Evolutionary conservation across 2,797 vertebrate genomes (phyloP), one percentile per base, ranked within the genome.

Genomic region (Oryzias dopingdopingensis): DNA sequence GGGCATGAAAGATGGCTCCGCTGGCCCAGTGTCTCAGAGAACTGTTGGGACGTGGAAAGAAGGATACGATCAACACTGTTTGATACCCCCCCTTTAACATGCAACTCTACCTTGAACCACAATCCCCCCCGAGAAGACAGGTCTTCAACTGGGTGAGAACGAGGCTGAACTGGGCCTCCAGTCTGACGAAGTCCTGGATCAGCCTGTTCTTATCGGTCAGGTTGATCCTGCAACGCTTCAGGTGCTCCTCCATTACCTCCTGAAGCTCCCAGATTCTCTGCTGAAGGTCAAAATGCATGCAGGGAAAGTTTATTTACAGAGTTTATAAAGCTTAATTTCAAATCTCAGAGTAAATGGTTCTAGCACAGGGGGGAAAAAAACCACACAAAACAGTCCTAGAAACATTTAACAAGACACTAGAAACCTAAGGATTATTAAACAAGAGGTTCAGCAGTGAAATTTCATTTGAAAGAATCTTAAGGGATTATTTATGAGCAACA

Each of bases 231-330:
- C 79, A 84, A 55, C 90, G 86, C 60, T 91, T 91, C 71, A 91
- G 74, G 66, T 88, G 89, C 72, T 91, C 90, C 80, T 90, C 90
- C 80, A 89, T 88, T 54, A 86, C 56, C 59, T 87, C 83, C 75
- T 88, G 86, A 7, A 90, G 87, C 74, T 89, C 87, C 56, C 50
- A 65, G 14, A 86, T 71, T 59, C 67, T 79, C 71, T 88, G 75
- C 60, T 70, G 44, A 15, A 67, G 22, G 32, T 4, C 20, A 0
- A 42, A 14, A 53, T 16, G 18, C 37, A 66, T 40, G 2, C 18
- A 67, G 23, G 5, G 7, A 22, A 3, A 44, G 2, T 22, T 14
- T 46, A 41, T 12, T 12, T 17, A 20, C n/a, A n/a, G 16, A n/a
- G 17, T 8, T 44, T n/a, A 44, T 17, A 6, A 44, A 26, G 24